Evolutionary conservation across 2,888 invertebrate genomes (phyloP), one percentile per base, ranked within the genome.

Genomic region (Drosophila nr. fundita): DNA sequence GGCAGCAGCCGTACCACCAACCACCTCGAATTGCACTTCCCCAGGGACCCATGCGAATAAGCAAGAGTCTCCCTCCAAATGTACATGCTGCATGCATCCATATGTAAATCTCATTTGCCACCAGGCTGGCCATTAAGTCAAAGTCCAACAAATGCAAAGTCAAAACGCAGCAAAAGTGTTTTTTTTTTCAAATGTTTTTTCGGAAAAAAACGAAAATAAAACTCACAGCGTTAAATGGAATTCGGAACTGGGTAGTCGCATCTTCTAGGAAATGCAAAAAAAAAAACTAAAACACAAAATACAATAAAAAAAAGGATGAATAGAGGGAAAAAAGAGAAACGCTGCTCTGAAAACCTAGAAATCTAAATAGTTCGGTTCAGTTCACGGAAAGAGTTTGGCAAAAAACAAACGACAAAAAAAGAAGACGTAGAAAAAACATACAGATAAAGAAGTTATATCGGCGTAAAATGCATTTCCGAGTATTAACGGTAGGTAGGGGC

Each of bases 271-370:
- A 83, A 48, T 48, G 54, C 29, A 36, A 68, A 86, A 69, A 74
- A 57, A 42, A 53, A 50, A 62, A 38, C 36, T 54, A 36, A 24
- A 62, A 63, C 48, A 63, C 32, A 18, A 58, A 58, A 65, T 32
- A 11, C 27, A 45, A 55, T 29, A 70, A 34, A 21, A 65, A 73
- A 34, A 54, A 18, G 40, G 4, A 66, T 63, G 57, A 53, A 63
- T 59, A 58, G 49, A 15, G 11, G 30, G 53, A 15, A 15, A 18
- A n/a, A 29, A 36, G 13, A 52, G 54, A 58, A 61, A 54, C 36
- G 29, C 64, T 90, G 89, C 90, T 89, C 89, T 90, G 82, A 79
- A 86, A 86, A 86, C 80, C 86, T 87, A 87, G 71, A 86, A 86
- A 86, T 83, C 90, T 86, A 86, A 85, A 87, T 89, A 82, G 79